Evolutionary conservation across 2,113 vertebrate genomes (phyloP).

Genomic region (Heptranchias perlo): DNA sequence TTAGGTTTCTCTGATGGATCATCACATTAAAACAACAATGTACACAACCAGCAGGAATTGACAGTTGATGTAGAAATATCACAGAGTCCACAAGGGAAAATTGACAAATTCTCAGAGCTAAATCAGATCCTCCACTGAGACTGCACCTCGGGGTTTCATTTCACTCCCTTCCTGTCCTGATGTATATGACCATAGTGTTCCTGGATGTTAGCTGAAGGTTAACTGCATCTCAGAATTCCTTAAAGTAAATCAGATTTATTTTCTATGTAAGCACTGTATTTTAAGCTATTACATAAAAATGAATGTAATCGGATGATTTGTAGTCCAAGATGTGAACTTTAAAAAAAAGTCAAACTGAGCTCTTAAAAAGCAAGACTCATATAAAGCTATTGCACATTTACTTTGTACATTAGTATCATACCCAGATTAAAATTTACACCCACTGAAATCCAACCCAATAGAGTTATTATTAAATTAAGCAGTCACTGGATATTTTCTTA

Average conservation of each 20-base stretch:
- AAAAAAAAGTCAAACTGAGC: not conserved
- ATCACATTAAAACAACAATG: not conserved
- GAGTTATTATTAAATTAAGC: not conserved
- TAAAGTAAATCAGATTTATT: not conserved
- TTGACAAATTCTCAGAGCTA: not conserved
- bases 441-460: not conserved
- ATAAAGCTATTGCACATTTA: not conserved
- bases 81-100: not conserved
- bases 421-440: not conserved
- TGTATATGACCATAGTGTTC: not conserved
- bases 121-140: conserved; percentile 24
- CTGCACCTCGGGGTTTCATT: not conserved
- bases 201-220: conserved; percentile 5
- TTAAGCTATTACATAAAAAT: not conserved
- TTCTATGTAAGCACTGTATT: not conserved
- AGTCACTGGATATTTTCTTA: not conserved
- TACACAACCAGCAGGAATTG: not conserved
- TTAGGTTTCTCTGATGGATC: not conserved
- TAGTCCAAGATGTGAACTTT: not conserved
- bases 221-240: not conserved
- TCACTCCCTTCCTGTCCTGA: not conserved
- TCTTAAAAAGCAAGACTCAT: not conserved
- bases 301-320: not conserved
- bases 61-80: conserved; percentile 23
- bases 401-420: not conserved